phyloP scores from a whole-genome alignment of 1,140 invertebrate genomes.

The Cataglyphis hispanica region DNA sequence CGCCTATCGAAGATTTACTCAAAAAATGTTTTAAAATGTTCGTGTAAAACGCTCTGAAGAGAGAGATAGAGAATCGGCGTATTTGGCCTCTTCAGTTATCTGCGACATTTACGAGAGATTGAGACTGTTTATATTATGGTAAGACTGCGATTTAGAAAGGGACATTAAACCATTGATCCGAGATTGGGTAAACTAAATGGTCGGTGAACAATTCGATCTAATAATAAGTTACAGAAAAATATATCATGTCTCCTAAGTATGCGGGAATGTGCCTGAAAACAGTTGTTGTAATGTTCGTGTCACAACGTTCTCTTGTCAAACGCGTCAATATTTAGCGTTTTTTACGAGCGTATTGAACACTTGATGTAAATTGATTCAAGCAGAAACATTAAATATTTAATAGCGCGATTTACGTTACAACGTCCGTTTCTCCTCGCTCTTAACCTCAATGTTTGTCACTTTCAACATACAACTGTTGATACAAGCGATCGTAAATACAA shows the following conservation, averaged over 20 bases:
- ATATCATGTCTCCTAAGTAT: background rate
- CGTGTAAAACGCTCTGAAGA: background rate
- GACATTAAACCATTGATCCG: background rate
- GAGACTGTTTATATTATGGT: background rate
- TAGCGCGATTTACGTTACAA: slow-evolving; percentile 20
- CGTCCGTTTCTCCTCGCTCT: background rate
- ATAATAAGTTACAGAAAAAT: background rate
- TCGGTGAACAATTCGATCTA: too few relatives aligned
- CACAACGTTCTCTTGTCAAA: background rate
- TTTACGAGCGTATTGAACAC: background rate
- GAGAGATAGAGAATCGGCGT: background rate
- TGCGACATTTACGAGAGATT: background rate
- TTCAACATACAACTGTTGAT: background rate
- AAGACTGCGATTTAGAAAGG: background rate
- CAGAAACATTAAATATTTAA: slow-evolving; percentile 22
- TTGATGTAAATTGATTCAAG: slow-evolving; percentile 5
- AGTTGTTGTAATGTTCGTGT: background rate
- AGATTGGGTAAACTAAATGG: background rate
- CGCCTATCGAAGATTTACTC: too few relatives aligned
- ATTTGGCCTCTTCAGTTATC: background rate
- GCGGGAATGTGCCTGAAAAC: background rate
- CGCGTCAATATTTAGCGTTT: background rate
- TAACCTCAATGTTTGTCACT: background rate
- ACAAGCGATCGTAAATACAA: background rate
- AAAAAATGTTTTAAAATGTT: background rate